Evolutionary conservation across 2,797 vertebrate genomes (phyloP).

Genomic region (Fundulus diaphanus): DNA sequence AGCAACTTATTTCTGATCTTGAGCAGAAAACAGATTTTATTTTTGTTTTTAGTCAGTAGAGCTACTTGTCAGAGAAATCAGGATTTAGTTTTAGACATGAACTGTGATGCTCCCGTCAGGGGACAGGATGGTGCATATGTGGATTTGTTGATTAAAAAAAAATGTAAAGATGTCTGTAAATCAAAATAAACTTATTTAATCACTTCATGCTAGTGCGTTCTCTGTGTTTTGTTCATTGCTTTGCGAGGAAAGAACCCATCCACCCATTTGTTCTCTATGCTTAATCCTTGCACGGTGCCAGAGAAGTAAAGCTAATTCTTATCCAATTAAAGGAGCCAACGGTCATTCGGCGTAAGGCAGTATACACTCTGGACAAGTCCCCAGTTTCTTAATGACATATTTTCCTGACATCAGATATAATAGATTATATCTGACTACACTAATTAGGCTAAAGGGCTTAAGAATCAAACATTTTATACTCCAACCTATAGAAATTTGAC

Average conservation of each 20-base stretch:
- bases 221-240: constrained; percentile 18
- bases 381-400: too few species aligned
- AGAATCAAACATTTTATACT: too few species aligned
- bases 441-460: too few species aligned
- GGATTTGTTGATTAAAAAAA: constrained; percentile 67
- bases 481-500: too few species aligned
- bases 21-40: constrained; percentile 93
- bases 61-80: constrained; percentile 57
- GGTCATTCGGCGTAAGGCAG: too few species aligned
- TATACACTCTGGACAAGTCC: too few species aligned
- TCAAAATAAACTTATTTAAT: constrained; percentile 97
- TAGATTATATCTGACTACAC: too few species aligned
- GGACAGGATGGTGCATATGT: constrained; percentile 46
- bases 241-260: background rate
- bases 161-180: constrained; percentile 95
- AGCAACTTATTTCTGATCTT: constrained; percentile 92
- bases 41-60: constrained; percentile 91
- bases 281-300: background rate
- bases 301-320: background rate
- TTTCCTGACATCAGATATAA: too few species aligned
- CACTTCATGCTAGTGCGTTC: constrained; percentile 59
- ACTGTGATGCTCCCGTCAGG: constrained; percentile 87
- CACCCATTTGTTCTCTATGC: background rate
- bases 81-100: constrained; percentile 79
- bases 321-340: background rate